Base-by-base conservation (phyloP, 53 echinoderm and acorn worm genomes). In the Astropecten irregularis region DNA sequence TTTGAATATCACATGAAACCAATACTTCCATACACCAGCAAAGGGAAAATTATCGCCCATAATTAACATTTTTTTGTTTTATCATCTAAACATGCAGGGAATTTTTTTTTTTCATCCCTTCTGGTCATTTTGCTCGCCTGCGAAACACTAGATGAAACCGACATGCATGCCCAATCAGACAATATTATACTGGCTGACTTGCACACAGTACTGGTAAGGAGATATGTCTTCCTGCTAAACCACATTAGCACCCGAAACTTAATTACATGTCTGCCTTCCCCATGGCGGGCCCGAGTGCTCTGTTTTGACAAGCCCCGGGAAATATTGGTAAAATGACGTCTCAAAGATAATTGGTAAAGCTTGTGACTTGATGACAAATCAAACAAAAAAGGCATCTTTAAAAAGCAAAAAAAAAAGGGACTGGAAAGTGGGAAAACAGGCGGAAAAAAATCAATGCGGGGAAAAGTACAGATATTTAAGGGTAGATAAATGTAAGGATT, bases 281-380 rank as follows among this genome's bases (percentile, higher is more conserved):
- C 18, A 18, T 37, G 61, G 61, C 76, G 21, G 32, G 9, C n/a
- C n/a, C 0, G 62, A 32, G 47, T 14, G 33, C 61, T 63, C 62
- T 79, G 79, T 79, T 79, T 48, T 79, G 60, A 49, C 56, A 62
- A 56, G 79, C 79, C 79, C 11, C 31, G 22, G 79, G 79, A 47
- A 79, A 79, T 79, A 79, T 79, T 79, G 62, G 79, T 79, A 48
- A 79, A 79, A 79, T 79, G 79, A 47, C 79, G 61, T 47, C 79
- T 62, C 79, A 62, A 29, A 10, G 48, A 62, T 79, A 62, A 79
- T 79, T 79, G 79, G 79, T 61, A 79, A 79, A 79, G 26, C 79
- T 62, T 60, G 79, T 62, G 79, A 79, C 79, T 79, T 62, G 79
- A 79, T 28, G 79, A 40, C 62, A 61, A 61, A 79, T 62, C 32